Percentiles rank a stretch among this genome's conserved stretches.
phyloP scores from a whole-genome alignment of 2,888 invertebrate species.

The Yponomeuta cagnagella region DNA sequence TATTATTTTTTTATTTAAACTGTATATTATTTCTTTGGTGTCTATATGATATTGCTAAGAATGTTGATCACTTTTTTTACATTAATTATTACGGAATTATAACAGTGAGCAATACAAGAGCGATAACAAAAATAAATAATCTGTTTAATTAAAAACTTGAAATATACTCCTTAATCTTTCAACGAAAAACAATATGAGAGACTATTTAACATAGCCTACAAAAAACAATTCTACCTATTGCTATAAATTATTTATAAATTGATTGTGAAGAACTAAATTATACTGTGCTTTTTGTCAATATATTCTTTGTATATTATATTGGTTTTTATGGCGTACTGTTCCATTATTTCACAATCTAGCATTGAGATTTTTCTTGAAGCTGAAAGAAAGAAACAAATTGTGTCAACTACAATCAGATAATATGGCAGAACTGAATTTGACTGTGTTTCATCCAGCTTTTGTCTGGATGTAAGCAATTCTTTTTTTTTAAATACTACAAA shows the following conservation, averaged over 20 bases:
- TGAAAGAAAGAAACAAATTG: not conserved
- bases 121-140: not conserved
- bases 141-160: not conserved
- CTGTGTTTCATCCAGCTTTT: too few species aligned
- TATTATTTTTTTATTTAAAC: not conserved
- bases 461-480: too few species aligned
- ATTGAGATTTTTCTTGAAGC: not conserved
- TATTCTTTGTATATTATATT: not conserved
- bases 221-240: not conserved
- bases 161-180: not conserved
- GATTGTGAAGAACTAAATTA: not conserved
- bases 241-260: not conserved
- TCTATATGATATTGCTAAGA: conserved; percentile 19
- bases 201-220: not conserved
- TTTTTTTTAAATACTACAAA: too few species aligned
- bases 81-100: conserved; percentile 20
- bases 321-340: conserved; percentile 36
- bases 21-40: conserved; percentile 16
- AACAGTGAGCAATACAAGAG: not conserved
- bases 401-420: too few species aligned
- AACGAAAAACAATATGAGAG: not conserved
- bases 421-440: too few species aligned
- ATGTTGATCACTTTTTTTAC: conserved; percentile 26
- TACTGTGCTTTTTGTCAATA: not conserved
- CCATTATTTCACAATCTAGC: conserved; percentile 34